Conservation (phyloP, 2,888 invertebrate genomes). For the Euzetes globulus region DNA sequence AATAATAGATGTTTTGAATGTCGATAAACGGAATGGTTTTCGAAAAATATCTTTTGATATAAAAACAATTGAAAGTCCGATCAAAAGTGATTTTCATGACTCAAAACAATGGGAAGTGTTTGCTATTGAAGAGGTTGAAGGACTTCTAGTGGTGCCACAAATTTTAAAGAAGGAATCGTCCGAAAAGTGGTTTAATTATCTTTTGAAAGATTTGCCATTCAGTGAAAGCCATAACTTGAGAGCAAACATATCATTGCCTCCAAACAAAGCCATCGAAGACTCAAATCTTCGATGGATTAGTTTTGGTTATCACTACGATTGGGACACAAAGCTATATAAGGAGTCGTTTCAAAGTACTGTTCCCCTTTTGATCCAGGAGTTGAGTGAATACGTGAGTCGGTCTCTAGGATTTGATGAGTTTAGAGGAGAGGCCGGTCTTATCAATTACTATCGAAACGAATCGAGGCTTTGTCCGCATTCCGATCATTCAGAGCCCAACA, state of each 20-base stretch:
- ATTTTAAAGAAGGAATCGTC: slow-evolving; percentile 25
- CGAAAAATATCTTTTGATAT: neutral
- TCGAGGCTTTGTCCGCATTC: slow-evolving; percentile 88
- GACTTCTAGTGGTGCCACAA: slow-evolving; percentile 31
- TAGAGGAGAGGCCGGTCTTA: slow-evolving; percentile 72
- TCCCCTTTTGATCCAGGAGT: slow-evolving; percentile 41
- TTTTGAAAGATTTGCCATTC: slow-evolving; percentile 30
- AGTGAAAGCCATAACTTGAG: slow-evolving; percentile 4
- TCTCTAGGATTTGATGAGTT: slow-evolving; percentile 36
- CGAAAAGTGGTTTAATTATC: slow-evolving; percentile 30
- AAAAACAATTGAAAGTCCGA: neutral
- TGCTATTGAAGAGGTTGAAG: neutral
- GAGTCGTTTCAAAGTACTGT: slow-evolving; percentile 41
- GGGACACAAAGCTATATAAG: slow-evolving; percentile 75
- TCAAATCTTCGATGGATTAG: slow-evolving; percentile 80
- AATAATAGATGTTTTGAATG: slow-evolving; percentile 8
- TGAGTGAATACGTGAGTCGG: slow-evolving; percentile 34
- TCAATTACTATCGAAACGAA: slow-evolving; percentile 90
- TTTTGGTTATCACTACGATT: slow-evolving; percentile 94
- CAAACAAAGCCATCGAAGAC: neutral
- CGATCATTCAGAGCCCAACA: slow-evolving; percentile 82
- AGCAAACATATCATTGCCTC: slow-evolving; percentile 26
- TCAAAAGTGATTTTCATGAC: slow-evolving; percentile 10
- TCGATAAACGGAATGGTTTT: neutral
- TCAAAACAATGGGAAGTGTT: slow-evolving; percentile 31